Evolutionary conservation across 2,888 invertebrate genomes (phyloP).

Genomic region (Ischnus inquisitorius): DNA sequence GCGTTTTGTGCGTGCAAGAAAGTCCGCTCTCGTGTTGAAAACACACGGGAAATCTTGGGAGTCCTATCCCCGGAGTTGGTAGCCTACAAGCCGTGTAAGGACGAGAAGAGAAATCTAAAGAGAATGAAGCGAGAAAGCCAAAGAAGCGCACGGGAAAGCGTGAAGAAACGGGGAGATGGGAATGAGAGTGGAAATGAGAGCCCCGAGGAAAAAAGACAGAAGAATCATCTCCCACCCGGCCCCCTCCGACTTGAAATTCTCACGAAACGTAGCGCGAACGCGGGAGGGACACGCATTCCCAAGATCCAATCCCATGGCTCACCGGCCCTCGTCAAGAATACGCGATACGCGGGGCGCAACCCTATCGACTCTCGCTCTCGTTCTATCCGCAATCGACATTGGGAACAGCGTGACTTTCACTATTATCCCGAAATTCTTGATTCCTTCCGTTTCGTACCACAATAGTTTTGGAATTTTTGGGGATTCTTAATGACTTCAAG

Average conservation of each 20-base stretch:
- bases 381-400: constrained; percentile 29
- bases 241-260: not conserved
- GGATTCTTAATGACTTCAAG: constrained; percentile 11
- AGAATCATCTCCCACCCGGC: constrained; percentile 23
- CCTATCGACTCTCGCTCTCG: constrained; percentile 12
- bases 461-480: constrained; percentile 20
- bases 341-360: constrained; percentile 53
- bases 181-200: constrained; percentile 31
- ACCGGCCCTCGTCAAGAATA: constrained; percentile 73
- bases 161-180: constrained; percentile 1
- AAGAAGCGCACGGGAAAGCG: constrained; percentile 1
- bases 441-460: not conserved
- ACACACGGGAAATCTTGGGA: constrained; percentile 81
- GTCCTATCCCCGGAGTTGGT: constrained; percentile 50
- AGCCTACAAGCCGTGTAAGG: constrained; percentile 43
- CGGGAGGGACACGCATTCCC: constrained; percentile 75
- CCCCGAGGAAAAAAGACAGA: constrained; percentile 44
- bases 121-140: constrained; percentile 45
- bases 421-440: constrained; percentile 35
- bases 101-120: constrained; percentile 41
- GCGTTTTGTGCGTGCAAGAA: constrained; percentile 49
- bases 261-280: constrained; percentile 49
- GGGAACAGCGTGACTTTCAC: constrained; percentile 45
- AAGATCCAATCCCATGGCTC: constrained; percentile 76
- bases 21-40: constrained; percentile 71